Percentiles rank a stretch among this genome's conserved stretches.
Evolutionary conservation across 2,113 vertebrate genomes (phyloP).

Genomic region (Daboia siamensis): DNA sequence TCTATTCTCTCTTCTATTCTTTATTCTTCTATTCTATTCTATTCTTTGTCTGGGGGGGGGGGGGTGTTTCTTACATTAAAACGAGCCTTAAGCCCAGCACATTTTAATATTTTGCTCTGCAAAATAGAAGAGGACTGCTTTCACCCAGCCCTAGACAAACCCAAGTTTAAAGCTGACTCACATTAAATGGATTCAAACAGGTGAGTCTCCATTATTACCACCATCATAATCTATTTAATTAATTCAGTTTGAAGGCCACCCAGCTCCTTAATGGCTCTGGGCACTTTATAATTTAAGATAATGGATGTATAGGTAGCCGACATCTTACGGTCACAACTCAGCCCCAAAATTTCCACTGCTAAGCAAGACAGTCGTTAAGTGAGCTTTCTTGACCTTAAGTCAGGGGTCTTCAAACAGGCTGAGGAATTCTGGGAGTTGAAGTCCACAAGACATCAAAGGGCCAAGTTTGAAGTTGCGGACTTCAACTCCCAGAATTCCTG

Average conservation of each 20-base stretch:
- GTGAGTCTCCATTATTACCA: background rate
- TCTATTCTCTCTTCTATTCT: too few relatives aligned
- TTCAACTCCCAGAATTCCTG: too few relatives aligned
- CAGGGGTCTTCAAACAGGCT: too few relatives aligned
- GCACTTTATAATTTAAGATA: background rate
- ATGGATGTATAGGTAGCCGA: background rate
- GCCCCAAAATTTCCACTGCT: too few relatives aligned
- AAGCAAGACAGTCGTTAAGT: too few relatives aligned
- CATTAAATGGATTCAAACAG: background rate
- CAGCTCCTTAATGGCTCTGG: background rate
- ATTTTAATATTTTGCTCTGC: background rate
- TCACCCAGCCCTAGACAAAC: background rate
- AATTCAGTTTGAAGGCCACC: background rate
- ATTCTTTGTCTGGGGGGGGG: background rate
- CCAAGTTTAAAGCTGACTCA: background rate
- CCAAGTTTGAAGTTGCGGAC: too few relatives aligned
- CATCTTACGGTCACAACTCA: background rate
- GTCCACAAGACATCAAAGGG: too few relatives aligned
- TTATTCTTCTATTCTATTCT: too few relatives aligned
- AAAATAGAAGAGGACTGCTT: background rate
- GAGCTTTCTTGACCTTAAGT: too few relatives aligned
- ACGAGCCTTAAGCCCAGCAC: background rate
- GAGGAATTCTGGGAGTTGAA: too few relatives aligned
- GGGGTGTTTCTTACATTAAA: background rate
- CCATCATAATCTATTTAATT: background rate